Conservation (phyloP, 2,888 invertebrate genomes). For the Himalopsyche kuldschensis region DNA sequence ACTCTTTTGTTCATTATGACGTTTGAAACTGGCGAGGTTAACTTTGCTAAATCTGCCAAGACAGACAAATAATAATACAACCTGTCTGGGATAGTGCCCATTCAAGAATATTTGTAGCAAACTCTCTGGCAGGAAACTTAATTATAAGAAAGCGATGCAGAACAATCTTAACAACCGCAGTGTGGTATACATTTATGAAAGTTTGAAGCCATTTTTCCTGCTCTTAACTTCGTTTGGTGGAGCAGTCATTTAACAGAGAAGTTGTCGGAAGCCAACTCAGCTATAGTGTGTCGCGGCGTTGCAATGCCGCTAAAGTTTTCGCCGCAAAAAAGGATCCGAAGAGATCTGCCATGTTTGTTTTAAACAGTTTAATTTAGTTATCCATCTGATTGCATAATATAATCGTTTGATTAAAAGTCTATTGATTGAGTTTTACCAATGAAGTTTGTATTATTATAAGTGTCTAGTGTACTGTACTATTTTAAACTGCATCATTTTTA, state of each 20-base stretch:
- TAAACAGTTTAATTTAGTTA: not conserved
- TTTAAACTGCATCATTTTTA: too few species aligned
- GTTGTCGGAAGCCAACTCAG: not conserved
- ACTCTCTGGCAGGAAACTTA: constrained; percentile 24
- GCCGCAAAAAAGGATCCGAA: not conserved
- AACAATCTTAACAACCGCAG: not conserved
- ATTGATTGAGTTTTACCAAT: not conserved
- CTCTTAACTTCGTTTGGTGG: constrained; percentile 27
- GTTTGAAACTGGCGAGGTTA: not conserved
- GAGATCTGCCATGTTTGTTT: not conserved
- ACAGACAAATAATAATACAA: not conserved
- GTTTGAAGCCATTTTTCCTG: constrained; percentile 28
- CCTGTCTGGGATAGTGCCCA: not conserved
- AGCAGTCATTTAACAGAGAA: constrained; percentile 18
- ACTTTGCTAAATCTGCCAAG: not conserved
- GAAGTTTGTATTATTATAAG: too few species aligned
- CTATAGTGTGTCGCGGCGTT: not conserved
- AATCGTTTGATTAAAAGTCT: not conserved
- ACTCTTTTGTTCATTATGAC: not conserved
- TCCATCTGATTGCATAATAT: not conserved
- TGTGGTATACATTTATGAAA: constrained; percentile 12
- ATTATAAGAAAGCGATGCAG: constrained; percentile 35
- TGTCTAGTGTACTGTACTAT: too few species aligned
- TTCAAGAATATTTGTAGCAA: constrained; percentile 20
- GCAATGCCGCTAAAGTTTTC: not conserved